These are phyloP conservation scores for Athetis lepigone DNA, from an alignment of 2,888 invertebrate species.

Conservation along the genomic window DNA sequence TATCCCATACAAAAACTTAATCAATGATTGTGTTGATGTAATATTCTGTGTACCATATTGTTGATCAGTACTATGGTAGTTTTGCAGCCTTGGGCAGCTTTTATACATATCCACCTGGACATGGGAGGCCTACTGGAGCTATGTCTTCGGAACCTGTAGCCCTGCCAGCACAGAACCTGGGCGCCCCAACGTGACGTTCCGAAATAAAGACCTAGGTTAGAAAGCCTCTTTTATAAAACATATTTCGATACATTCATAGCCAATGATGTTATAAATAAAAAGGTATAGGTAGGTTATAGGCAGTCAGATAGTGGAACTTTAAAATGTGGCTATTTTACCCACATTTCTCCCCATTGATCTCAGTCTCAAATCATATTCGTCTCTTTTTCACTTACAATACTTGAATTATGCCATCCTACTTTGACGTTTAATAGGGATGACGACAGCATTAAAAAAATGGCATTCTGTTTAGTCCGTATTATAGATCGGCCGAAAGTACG, in stretches of 20 bases:
- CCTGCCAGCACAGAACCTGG: conserved; percentile 14
- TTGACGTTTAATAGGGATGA: too few relatives aligned
- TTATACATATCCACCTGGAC: conserved; percentile 7
- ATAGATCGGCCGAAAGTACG: too few relatives aligned
- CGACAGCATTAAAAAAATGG: too few relatives aligned
- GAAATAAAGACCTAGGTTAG: conserved; percentile 13
- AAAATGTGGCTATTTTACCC: too few relatives aligned
- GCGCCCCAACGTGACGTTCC: conserved; percentile 6
- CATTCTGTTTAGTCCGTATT: too few relatives aligned
- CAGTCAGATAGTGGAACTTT: too few relatives aligned
- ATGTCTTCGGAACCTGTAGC: conserved; percentile 13
- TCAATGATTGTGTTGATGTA: conserved; percentile 62
- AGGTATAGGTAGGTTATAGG: too few relatives aligned
- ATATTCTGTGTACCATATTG: conserved; percentile 34
- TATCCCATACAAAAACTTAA: background rate
- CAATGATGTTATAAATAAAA: too few relatives aligned
- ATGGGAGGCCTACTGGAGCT: conserved; percentile 5
- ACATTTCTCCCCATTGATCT: too few relatives aligned
- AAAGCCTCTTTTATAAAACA: background rate
- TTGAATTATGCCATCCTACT: too few relatives aligned
- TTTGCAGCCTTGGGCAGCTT: conserved; percentile 1
- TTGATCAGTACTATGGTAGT: conserved; percentile 11
- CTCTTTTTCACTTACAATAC: too few relatives aligned
- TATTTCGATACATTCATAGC: background rate
- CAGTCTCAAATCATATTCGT: too few relatives aligned